Conservation (phyloP, 2,113 vertebrate genomes). For the Semnornis frantzii region DNA sequence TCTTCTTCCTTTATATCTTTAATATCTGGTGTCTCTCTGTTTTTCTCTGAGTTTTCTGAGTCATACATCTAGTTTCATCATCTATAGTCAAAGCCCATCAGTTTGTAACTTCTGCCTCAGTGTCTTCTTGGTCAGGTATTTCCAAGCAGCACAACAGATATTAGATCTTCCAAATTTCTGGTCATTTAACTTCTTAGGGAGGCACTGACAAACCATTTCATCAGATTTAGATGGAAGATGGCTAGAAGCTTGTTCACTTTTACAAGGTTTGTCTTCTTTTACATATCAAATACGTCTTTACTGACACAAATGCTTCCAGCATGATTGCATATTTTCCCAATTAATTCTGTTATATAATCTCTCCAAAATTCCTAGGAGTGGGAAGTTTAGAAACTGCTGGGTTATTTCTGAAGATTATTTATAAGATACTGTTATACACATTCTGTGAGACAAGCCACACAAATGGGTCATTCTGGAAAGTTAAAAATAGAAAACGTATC, state of each 20-base stretch:
- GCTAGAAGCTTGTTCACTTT: not conserved
- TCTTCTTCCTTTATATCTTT: not conserved
- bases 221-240: not conserved
- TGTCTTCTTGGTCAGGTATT: not conserved
- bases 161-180: not conserved
- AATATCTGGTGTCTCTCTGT: not conserved
- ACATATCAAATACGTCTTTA: not conserved
- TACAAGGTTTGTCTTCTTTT: not conserved
- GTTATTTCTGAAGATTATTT: not conserved
- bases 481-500: not conserved
- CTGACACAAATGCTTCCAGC: not conserved
- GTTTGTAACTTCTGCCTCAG: not conserved
- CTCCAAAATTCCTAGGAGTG: not conserved
- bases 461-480: not conserved
- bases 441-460: not conserved
- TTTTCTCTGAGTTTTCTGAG: not conserved
- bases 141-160: not conserved
- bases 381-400: not conserved
- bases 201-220: not conserved
- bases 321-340: not conserved
- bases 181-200: not conserved
- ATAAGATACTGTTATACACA: not conserved
- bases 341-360: constrained; percentile 9
- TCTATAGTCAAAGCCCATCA: not conserved
- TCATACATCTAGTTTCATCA: not conserved